Evolutionary conservation across 2,113 vertebrate species (phyloP).

Genomic region (Acinonyx jubatus): DNA sequence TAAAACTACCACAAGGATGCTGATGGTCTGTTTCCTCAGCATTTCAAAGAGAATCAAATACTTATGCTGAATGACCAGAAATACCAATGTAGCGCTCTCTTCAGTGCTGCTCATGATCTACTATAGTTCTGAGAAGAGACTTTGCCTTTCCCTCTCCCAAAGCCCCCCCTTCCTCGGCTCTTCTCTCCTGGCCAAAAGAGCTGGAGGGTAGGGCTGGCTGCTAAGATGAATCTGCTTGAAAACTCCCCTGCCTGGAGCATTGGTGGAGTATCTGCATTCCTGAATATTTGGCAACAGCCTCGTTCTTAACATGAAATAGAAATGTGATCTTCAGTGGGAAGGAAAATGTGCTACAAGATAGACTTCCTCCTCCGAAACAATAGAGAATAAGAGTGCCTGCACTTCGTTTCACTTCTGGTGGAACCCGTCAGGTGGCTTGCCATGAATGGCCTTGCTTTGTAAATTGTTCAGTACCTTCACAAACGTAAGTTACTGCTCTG

Average conservation of each 20-base stretch:
- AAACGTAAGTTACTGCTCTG: not conserved
- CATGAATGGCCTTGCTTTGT: conserved; percentile 46
- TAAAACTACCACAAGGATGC: conserved; percentile 11
- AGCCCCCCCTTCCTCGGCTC: not conserved
- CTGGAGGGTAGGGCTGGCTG: not conserved
- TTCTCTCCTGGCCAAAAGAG: not conserved
- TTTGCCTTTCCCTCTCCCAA: not conserved
- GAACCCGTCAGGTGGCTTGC: conserved; percentile 50
- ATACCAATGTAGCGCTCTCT: not conserved
- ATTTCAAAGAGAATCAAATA: conserved; percentile 53
- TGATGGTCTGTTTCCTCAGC: not conserved
- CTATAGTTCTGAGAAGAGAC: not conserved
- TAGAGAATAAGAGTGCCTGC: not conserved
- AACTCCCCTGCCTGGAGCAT: conserved; percentile 53
- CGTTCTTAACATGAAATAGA: conserved; percentile 31
- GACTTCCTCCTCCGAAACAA: conserved; percentile 59
- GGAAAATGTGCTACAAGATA: conserved; percentile 29
- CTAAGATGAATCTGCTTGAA: not conserved
- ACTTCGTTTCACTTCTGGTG: not conserved
- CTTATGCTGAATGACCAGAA: conserved; percentile 37
- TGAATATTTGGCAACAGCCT: conserved; percentile 45
- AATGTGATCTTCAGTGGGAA: conserved; percentile 29
- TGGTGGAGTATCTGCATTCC: conserved; percentile 53
- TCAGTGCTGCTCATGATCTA: not conserved
- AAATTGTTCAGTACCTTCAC: conserved; percentile 35